Base-by-base conservation (phyloP, 64 coral and sea anemone genomes). In the Stylophora pistillata region DNA sequence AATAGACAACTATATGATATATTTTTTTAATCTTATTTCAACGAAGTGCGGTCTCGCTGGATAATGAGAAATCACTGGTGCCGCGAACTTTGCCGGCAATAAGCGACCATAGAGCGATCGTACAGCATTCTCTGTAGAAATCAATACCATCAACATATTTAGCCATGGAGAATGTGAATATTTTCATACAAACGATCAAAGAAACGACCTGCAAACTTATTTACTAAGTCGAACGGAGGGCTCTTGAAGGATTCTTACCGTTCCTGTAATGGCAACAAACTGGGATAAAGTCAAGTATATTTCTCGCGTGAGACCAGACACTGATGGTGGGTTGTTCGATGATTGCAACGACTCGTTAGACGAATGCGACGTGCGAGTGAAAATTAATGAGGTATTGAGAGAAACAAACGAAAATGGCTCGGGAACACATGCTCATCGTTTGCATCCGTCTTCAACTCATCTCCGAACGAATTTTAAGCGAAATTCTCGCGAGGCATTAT, bases 261-360 rank as follows among this genome's bases (percentile, higher is more conserved):
- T 41, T 65, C 10, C 9, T 3, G 80, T 25, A 53, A 84, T 84
- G 80, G 80, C 80, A 66, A 69, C 80, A 18, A 63, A 84, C 41
- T 84, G 80, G 80, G 80, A 63, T 21, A 84, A 47, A 69, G 80
- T 84, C 33, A 84, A 69, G 33, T 69, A 69, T 69, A 68, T 84
- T 53, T 28, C 61, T 0, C 80, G 80, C 12, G 58, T 84, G 20
- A 84, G 80, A 53, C 80, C 80, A 10, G 61, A 84, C 21, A 53
- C n/a, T 9, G 80, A 84, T 54, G 60, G 54, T 21, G 61, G 32
- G 1, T 15, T 63, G 53, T 53, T 21, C 13, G 58, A 83, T 34
- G 80, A 83, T 1, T 69, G 61, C 13, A 84, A 70, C 26, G 80
- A 84, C 23, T 52, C 58, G 2, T 53, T 70, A 21, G 58, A 84